phyloP scores from a whole-genome alignment of 2,888 invertebrate genomes.

The Willowsia nigromaculata region DNA sequence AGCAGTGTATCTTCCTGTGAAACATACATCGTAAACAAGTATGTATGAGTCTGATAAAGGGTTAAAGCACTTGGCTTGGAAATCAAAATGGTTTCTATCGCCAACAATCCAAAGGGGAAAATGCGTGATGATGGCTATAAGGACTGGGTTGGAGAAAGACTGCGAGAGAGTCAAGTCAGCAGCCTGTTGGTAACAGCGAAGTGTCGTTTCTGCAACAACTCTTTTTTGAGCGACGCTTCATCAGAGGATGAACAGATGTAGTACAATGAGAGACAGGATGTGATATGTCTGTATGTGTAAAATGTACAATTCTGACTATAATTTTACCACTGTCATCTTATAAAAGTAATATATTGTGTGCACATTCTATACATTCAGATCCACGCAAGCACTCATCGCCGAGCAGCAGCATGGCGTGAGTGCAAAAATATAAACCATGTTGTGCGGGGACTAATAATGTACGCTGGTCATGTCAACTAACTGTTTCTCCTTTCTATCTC shows the following conservation, averaged over 20 bases:
- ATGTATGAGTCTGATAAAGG: neutral
- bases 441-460: conserved; percentile 28
- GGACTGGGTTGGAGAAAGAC: neutral
- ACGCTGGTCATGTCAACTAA: conserved; percentile 62
- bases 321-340: neutral
- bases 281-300: neutral
- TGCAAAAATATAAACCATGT: neutral
- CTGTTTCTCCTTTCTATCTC: conserved; percentile 40
- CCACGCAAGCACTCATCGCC: neutral
- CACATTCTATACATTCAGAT: neutral
- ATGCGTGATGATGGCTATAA: neutral
- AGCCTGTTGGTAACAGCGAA: conserved; percentile 23
- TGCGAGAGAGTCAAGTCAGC: conserved; percentile 27
- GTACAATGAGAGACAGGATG: neutral
- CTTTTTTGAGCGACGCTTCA: conserved; percentile 41
- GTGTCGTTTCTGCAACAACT: conserved; percentile 55
- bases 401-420: neutral
- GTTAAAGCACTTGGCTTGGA: neutral
- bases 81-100: neutral
- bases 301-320: neutral
- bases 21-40: neutral
- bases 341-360: neutral
- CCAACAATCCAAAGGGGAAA: neutral
- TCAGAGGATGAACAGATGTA: conserved; percentile 51
- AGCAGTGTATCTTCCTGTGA: too few species aligned